Evolutionary conservation across 2,888 invertebrate genomes (phyloP), one percentile per base, ranked within the genome.

Genomic region (Agriopis aurantiaria): DNA sequence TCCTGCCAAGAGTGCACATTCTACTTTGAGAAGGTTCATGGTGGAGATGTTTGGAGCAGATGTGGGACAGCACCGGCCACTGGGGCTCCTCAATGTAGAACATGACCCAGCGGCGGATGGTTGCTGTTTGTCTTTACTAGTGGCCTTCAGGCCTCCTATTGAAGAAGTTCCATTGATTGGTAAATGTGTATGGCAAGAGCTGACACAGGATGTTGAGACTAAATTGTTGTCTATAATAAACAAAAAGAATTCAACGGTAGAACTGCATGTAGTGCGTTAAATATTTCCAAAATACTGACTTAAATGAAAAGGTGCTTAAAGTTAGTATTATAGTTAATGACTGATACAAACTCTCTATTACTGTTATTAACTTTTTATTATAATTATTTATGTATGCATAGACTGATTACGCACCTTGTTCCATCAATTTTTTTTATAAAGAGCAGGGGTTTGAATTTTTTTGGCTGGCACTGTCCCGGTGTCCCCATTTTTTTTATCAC

Each of bases 41-140:
- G 97, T 97, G 73, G 97, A 98, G 90, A 96, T 98, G 84, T 98
- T 98, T 94, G 98, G 98, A 23, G 96, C 97, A 65, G 98, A 97
- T 85, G 96, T 98, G 41, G 97, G 98, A 0, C 96, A 97, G 73
- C 98, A 98, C 87, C 95, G 97, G 78, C 98, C 98, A 0, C 95
- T 97, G 80, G 98, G 98, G 0, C 87, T 98, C 41, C 90, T 98
- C 43, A 96, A 96, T 75, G 95, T 98, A 33, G 97, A 98, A 86
- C 96, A 97, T 71, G 93, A 95, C 65, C 91, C 92, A 3, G 70
- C 77, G 3, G 80, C 95, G 73, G 98, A 98, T 91, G 98, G 98
- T 0, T 95, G 97, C 69, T 98, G 98, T 80, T 90, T 98, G 23
- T 97, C 98, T 56, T 88, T 98, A 51, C 91, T 98, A 60, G 97